A percentile compares a stretch with the other conserved stretches of the same genome.
Evolutionary conservation across 2,113 vertebrate species (phyloP).

Genomic region (Aptenodytes forsteri): DNA sequence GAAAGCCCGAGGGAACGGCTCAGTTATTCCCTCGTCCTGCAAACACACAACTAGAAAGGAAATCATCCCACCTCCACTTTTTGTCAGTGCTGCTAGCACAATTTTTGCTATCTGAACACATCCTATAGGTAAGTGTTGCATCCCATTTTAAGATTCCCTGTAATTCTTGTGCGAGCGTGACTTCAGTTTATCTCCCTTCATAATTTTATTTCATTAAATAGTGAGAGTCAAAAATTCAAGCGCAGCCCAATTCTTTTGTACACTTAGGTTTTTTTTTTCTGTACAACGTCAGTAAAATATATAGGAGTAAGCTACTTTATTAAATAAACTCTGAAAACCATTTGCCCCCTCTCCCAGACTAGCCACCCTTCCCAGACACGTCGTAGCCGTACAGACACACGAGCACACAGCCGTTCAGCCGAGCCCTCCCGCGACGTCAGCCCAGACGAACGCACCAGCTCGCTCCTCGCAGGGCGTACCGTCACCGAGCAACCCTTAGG

Average conservation of each 20-base stretch:
- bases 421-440: neutral
- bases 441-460: neutral
- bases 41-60: neutral
- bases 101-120: neutral
- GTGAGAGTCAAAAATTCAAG: neutral
- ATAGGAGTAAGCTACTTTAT: constrained; percentile 24
- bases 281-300: neutral
- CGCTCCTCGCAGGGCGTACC: neutral
- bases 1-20: neutral
- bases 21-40: neutral
- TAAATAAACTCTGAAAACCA: constrained; percentile 19
- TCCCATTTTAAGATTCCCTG: neutral
- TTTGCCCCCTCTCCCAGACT: neutral
- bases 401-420: neutral
- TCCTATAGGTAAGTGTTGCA: fast-evolving
- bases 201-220: neutral
- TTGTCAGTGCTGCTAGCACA: neutral
- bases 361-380: neutral
- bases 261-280: neutral
- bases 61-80: neutral
- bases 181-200: neutral
- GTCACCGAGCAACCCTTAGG: neutral
- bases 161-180: fast-evolving
- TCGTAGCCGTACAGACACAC: fast-evolving
- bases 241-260: neutral